Conservation (phyloP, 2,797 vertebrate genomes). For the Arctocebus calabarensis region DNA sequence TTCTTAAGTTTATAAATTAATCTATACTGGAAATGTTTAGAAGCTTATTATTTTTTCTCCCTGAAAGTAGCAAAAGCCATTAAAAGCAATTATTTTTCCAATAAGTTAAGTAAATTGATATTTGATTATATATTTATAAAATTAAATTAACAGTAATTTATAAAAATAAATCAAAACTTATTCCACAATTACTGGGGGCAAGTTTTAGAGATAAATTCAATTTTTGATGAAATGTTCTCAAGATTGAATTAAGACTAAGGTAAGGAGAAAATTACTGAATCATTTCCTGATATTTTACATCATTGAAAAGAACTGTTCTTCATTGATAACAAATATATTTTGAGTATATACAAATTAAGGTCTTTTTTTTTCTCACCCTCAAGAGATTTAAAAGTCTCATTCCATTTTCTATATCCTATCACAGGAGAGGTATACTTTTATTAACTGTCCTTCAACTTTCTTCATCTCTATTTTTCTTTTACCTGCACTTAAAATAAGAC, state of each 20-base stretch:
- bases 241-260: not conserved
- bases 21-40: not conserved
- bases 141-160: not conserved
- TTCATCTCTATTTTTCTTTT: not conserved
- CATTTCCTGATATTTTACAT: not conserved
- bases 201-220: conserved; percentile 1
- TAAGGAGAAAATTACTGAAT: not conserved
- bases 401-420: not conserved
- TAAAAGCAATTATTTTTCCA: not conserved
- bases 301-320: not conserved
- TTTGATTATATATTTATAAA: conserved; percentile 23
- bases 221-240: conserved; percentile 7
- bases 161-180: conserved; percentile 5
- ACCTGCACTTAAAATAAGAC: not conserved
- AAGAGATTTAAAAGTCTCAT: not conserved
- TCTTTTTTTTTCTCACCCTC: not conserved
- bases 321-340: not conserved
- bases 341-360: not conserved
- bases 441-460: not conserved
- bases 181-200: not conserved
- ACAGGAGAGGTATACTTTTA: not conserved
- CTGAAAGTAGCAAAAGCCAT: conserved; percentile 1
- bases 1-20: conserved; percentile 42
- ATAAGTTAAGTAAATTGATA: not conserved
- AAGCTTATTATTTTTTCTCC: conserved; percentile 10